Base-by-base conservation (phyloP, 64 coral and sea anemone species). In the Actinia tenebrosa region DNA sequence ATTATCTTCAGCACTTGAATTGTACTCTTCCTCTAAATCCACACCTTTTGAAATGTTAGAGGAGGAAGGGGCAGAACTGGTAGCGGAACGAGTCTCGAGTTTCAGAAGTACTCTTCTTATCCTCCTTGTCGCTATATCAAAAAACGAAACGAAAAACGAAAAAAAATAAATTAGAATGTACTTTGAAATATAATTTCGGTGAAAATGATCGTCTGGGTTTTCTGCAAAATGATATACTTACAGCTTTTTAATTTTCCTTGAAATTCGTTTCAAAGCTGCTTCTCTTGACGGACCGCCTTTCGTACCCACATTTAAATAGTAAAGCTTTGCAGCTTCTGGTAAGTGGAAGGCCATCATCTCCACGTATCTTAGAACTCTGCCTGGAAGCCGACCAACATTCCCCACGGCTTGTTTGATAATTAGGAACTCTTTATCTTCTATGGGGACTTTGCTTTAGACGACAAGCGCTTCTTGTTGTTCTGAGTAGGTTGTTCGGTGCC, bases 181-280 rank as follows among this genome's bases (percentile, higher is more conserved):
- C 53, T 71, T 71, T 71, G 20, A 71, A 71, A 20, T 71, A 71
- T 71, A 17, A 71, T 71, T 71, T 71, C 17, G 64, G 64, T 71
- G 64, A 71, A 71, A 71, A 20, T 71, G 16, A 71, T 71, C 64
- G 64, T 71, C 64, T 71, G 64, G 64, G 64, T 71, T 26, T 71
- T 71, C 64, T 71, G 20, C 64, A 71, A 71, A 71, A 4, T 20
- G n/a, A 25, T 71, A 10, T 71, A 71, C 64, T 71, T 71, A 71
- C 64, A 71, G n/a, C 64, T 71, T 71, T 71, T 71, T 71, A 20
- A 71, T 71, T 71, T 71, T 71, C 64, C 20, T 71, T 71, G 64
- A 71, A 71, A 71, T 71, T 71, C 22, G 64, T 71, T 71, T 71
- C 64, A 71, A 71, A 71, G 64, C 64, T 71, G 64, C 64, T 71